Conservation (phyloP, 2,113 vertebrate genomes). For the Ornithorhynchus anatinus region DNA sequence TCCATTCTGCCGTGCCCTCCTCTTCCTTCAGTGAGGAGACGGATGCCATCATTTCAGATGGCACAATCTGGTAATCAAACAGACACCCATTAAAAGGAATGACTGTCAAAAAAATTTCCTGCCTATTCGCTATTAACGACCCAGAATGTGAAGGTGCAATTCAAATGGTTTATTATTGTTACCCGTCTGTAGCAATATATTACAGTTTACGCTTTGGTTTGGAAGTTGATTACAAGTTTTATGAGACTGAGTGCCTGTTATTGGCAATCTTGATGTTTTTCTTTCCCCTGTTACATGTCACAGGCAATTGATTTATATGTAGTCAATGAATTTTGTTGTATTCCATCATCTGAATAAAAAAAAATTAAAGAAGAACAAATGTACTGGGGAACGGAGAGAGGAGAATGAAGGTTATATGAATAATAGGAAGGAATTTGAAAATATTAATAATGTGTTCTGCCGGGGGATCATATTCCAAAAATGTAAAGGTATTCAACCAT, state of each 20-base stretch:
- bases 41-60: neutral
- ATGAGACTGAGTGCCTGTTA: conserved; percentile 58
- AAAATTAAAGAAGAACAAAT: conserved; percentile 48
- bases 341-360: conserved; percentile 56
- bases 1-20: neutral
- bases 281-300: conserved; percentile 53
- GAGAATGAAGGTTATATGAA: conserved; percentile 18
- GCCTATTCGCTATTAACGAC: conserved; percentile 59
- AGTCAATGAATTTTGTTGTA: conserved; percentile 54
- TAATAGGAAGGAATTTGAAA: neutral
- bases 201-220: conserved; percentile 54
- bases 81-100: conserved; percentile 49
- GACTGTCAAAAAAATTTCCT: conserved; percentile 27
- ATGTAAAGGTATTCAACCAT: conserved; percentile 21
- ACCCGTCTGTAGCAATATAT: conserved; percentile 42
- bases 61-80: conserved; percentile 32
- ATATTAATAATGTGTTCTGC: neutral
- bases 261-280: conserved; percentile 51
- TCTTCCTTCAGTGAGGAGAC: neutral
- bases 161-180: conserved; percentile 49
- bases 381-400: neutral
- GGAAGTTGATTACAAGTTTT: conserved; percentile 57
- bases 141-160: conserved; percentile 43
- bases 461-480: conserved; percentile 7
- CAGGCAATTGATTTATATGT: conserved; percentile 63